Percentiles rank a stretch among this genome's conserved stretches.
These are phyloP conservation scores for Brassicogethes aeneus DNA, from an alignment of 2,888 invertebrate species.

Conservation along the genomic window DNA sequence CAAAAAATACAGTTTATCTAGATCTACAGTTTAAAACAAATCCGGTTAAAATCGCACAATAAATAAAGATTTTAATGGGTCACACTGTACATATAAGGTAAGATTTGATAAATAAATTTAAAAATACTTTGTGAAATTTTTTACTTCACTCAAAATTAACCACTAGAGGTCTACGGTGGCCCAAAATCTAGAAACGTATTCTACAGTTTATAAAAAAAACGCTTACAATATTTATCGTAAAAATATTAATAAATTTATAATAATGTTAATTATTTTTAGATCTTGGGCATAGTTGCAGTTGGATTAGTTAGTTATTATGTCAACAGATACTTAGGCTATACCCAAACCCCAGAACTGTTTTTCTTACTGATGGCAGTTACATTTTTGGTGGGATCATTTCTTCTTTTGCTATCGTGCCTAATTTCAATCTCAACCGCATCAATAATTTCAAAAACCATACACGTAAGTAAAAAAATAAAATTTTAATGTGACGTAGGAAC, in stretches of 20 bases:
- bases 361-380: constrained; percentile 65
- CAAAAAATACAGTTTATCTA: too few species aligned
- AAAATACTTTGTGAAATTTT: not conserved
- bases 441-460: constrained; percentile 72
- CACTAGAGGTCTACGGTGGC: too few species aligned
- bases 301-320: constrained; percentile 54
- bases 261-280: constrained; percentile 54
- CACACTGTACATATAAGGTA: too few species aligned
- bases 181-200: too few species aligned
- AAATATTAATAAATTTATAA: too few species aligned
- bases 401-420: constrained; percentile 64
- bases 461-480: constrained; percentile 49
- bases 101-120: too few species aligned
- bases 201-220: too few species aligned
- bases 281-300: constrained; percentile 67
- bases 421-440: constrained; percentile 73
- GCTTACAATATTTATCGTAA: too few species aligned
- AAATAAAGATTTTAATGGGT: too few species aligned
- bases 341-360: constrained; percentile 53
- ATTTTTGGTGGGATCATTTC: constrained; percentile 71
- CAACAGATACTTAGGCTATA: constrained; percentile 19
- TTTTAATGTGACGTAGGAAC: constrained; percentile 2
- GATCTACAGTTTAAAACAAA: too few species aligned
- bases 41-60: too few species aligned
- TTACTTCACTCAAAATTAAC: too few species aligned